Evolutionary conservation across 2,888 invertebrate species (phyloP).

Genomic region (Melangyna quadrimaculata): DNA sequence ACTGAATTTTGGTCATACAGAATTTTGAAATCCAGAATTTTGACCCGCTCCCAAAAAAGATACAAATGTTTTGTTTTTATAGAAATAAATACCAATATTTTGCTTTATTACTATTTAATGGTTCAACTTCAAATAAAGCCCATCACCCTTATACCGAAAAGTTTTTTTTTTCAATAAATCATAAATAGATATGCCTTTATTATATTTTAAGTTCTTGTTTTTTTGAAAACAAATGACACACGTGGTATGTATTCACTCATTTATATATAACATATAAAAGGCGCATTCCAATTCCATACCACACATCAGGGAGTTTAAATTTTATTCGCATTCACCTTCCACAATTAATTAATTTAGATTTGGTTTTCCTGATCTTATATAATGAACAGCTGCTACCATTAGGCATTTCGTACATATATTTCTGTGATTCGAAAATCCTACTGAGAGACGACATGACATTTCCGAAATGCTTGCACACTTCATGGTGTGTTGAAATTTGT

Average conservation of each 20-base stretch:
- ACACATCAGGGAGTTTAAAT: slow-evolving; percentile 13
- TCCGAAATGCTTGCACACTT: slow-evolving; percentile 3
- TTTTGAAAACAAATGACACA: too few relatives aligned
- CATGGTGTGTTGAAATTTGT: not conserved
- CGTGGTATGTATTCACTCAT: not conserved
- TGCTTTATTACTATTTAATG: too few relatives aligned
- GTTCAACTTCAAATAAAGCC: too few relatives aligned
- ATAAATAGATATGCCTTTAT: not conserved
- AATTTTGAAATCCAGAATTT: too few relatives aligned
- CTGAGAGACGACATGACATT: slow-evolving; percentile 1
- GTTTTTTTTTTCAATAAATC: too few relatives aligned
- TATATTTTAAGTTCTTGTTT: not conserved
- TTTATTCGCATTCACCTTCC: slow-evolving; percentile 32
- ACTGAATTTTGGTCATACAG: too few relatives aligned
- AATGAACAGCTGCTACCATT: slow-evolving; percentile 14
- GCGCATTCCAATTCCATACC: not conserved
- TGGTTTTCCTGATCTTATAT: slow-evolving; percentile 5
- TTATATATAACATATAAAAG: not conserved
- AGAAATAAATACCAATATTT: too few relatives aligned
- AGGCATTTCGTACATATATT: not conserved
- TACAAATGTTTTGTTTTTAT: too few relatives aligned
- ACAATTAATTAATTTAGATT: slow-evolving; percentile 26
- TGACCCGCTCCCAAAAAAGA: too few relatives aligned
- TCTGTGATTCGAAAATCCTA: not conserved
- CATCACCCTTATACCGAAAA: too few relatives aligned